Evolutionary conservation across 2,797 vertebrate genomes (phyloP).

Genomic region (Micropoecilia bifurca): DNA sequence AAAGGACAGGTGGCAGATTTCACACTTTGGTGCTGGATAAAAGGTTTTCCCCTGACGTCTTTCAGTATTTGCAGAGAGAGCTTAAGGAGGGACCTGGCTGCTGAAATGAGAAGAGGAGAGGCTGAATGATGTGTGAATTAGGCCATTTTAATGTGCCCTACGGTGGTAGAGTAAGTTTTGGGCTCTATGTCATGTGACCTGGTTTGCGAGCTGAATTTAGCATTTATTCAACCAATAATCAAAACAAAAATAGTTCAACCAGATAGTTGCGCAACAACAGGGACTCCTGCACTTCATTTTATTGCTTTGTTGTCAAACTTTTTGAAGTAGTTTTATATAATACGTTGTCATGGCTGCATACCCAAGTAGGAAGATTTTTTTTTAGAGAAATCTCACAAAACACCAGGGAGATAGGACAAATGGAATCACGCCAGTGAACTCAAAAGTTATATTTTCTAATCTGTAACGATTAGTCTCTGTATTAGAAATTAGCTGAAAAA

Average conservation of each 20-base stretch:
- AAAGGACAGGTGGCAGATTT: constrained; percentile 62
- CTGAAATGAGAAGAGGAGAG: constrained; percentile 13
- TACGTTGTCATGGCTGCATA: neutral
- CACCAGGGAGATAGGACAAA: neutral
- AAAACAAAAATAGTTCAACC: neutral
- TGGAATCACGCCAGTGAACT: neutral
- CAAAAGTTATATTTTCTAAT: neutral
- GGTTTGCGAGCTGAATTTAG: neutral
- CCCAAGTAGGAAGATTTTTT: neutral
- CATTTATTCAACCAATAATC: neutral
- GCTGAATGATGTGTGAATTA: constrained; percentile 4
- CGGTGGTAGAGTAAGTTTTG: constrained; percentile 26
- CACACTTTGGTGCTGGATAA: constrained; percentile 47
- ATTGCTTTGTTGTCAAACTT: neutral
- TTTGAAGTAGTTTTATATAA: constrained; percentile 1
- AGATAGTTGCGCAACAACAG: neutral
- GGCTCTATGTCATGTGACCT: constrained; percentile 23
- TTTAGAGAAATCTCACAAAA: neutral
- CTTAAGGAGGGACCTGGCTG: neutral
- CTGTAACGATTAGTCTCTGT: neutral
- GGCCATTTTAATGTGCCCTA: constrained; percentile 19
- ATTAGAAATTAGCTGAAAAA: neutral
- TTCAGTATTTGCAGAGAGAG: constrained; percentile 14
- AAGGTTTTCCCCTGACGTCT: constrained; percentile 32
- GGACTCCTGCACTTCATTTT: neutral